Percentiles rank a stretch among this genome's conserved stretches.
phyloP scores from a whole-genome alignment of 2,113 vertebrate species.

The Labeo catla region DNA sequence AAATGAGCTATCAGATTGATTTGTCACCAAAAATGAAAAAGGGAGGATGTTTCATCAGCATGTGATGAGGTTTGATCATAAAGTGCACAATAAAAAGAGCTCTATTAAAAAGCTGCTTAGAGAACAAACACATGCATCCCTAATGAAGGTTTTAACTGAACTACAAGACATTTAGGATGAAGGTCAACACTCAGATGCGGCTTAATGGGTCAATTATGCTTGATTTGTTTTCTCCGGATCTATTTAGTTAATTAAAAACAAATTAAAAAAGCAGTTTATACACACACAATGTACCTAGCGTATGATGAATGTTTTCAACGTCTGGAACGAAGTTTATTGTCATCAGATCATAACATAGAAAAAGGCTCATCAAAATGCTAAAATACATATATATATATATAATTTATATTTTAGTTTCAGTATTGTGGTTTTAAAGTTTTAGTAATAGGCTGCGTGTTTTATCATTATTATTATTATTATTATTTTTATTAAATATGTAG shows the following conservation, averaged over 20 bases:
- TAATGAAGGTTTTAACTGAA: neutral
- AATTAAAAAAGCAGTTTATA: neutral
- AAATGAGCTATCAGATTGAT: conserved; percentile 12
- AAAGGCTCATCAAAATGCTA: neutral
- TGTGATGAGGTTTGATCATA: conserved; percentile 10
- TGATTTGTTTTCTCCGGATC: neutral
- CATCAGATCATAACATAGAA: neutral
- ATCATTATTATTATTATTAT: too few relatives aligned
- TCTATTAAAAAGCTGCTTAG: neutral
- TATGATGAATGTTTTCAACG: neutral
- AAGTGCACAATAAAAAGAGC: conserved; percentile 3
- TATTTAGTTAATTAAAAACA: neutral
- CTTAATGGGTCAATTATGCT: neutral
- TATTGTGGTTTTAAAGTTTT: too few relatives aligned
- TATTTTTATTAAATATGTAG: neutral
- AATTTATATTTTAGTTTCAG: too few relatives aligned
- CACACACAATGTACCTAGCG: neutral
- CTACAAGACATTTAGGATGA: neutral
- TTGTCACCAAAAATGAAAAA: neutral
- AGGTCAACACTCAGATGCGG: neutral
- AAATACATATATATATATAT: neutral
- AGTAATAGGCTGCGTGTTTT: too few relatives aligned
- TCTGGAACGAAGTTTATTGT: neutral
- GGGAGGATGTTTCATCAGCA: neutral
- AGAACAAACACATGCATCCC: neutral